Conservation (phyloP, 2,888 invertebrate genomes). For the Euclidia mi region DNA sequence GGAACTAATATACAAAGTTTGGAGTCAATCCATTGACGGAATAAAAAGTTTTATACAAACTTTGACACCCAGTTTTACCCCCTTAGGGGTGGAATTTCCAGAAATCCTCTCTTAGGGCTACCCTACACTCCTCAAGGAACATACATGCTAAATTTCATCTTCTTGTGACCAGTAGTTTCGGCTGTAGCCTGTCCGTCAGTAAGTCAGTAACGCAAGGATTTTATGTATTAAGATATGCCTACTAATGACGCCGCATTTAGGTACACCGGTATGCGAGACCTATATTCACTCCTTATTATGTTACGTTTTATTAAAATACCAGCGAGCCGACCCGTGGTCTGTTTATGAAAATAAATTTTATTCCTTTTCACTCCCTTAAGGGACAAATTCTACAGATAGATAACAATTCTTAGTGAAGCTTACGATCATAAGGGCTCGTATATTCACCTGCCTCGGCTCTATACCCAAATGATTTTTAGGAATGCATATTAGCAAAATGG, state of each 20-base stretch:
- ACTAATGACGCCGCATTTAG: conserved; percentile 21
- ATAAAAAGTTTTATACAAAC: too few species aligned
- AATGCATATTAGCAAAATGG: conserved; percentile 3
- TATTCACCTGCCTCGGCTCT: conserved; percentile 8
- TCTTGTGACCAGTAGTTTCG: too few species aligned
- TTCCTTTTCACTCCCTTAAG: conserved; percentile 8
- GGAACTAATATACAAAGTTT: too few species aligned
- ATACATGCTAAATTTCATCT: too few species aligned
- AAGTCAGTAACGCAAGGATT: too few species aligned
- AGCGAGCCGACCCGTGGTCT: neutral
- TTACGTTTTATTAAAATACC: conserved; percentile 16
- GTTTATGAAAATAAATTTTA: conserved; percentile 16
- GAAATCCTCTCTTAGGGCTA: too few species aligned
- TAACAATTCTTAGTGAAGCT: conserved; percentile 13
- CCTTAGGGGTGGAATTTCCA: too few species aligned
- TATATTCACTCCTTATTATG: conserved; percentile 4
- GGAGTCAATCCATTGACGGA: too few species aligned
- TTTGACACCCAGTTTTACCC: too few species aligned
- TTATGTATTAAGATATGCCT: too few species aligned
- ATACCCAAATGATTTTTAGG: conserved; percentile 1
- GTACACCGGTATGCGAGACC: conserved; percentile 6
- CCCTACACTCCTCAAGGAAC: too few species aligned
- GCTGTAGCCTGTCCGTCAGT: too few species aligned
- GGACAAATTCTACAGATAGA: conserved; percentile 18
- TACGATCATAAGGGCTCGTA: conserved; percentile 11